Evolutionary conservation across 2,888 invertebrate genomes (phyloP), one percentile per base, ranked within the genome.

Genomic region (Thyatira batis): DNA sequence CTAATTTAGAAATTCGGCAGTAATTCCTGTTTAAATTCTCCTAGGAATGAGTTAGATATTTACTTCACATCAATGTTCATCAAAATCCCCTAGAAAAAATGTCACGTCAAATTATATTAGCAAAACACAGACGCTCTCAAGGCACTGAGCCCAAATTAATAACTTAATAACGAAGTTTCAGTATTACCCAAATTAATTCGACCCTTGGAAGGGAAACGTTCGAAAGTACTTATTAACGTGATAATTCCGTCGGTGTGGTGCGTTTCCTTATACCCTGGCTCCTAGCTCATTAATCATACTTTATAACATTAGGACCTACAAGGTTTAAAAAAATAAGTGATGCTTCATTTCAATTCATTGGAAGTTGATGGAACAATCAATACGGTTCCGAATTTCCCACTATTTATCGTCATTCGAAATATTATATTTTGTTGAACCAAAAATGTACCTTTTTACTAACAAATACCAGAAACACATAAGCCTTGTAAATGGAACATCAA

Each of bases 131-230:
- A 23, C 23, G 46, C 23, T 51, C 25, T 48, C 20, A 33, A 27
- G 49, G 50, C 28, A 66, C 71, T 62, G 61, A 65, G 59, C 60
- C 55, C 55, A 57, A 57, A 50, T 58, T 59, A 62, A 73, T 70
- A 71, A 76, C 74, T 71, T 69, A 67, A 73, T 73, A 69, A 61
- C 58, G 64, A 54, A 60, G 61, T 71, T 72, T 73, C 73, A 78
- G 73, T 70, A 73, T 73, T 63, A 64, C 58, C 53, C 66, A 61
- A 61, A 70, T 73, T 71, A 72, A 71, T 66, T 65, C 57, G 61
- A 59, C 66, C 73, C 70, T 73, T 60, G 53, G 50, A 61, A 65
- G 66, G 66, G 69, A 73, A 77, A 67, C 54, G 71, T 69, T 69
- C 67, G 65, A 63, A 69, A 67, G 67, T 64, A 62, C 63, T 64